A percentile compares a stretch with the other conserved stretches of the same genome.
These are phyloP conservation scores for Dusona sp. DNA, from an alignment of 2,888 invertebrate genomes.

Conservation along the genomic window DNA sequence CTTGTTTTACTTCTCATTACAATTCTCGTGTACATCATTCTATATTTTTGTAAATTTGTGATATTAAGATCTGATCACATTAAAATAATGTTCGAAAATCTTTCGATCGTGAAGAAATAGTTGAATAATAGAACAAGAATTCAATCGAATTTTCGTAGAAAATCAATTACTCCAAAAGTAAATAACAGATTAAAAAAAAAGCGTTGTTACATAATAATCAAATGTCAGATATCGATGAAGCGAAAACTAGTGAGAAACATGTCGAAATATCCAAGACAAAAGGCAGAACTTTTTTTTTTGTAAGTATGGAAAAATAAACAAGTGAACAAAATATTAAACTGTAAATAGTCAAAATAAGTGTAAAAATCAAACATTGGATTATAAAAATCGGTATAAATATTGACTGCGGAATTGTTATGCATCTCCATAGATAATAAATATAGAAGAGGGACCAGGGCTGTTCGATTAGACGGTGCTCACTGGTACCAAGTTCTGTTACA, in stretches of 20 bases:
- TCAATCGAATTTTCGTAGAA: neutral
- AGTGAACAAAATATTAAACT: neutral
- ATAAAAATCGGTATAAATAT: neutral
- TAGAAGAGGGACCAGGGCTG: slow-evolving; percentile 44
- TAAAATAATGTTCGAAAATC: too few species aligned
- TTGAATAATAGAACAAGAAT: too few species aligned
- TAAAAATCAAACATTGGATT: neutral
- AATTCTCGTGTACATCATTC: neutral
- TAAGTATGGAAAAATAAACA: too few species aligned
- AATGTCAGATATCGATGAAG: too few species aligned
- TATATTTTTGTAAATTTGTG: neutral
- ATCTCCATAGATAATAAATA: slow-evolving; percentile 24
- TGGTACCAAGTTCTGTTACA: slow-evolving; percentile 26
- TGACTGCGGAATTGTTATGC: neutral
- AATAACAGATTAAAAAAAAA: too few species aligned
- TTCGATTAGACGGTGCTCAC: slow-evolving; percentile 26
- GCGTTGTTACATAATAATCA: too few species aligned
- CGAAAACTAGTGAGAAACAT: too few species aligned
- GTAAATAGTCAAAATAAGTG: neutral
- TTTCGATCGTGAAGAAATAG: too few species aligned
- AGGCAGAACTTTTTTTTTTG: too few species aligned
- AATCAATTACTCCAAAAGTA: neutral
- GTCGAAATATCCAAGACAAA: too few species aligned
- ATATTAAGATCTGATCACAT: neutral
- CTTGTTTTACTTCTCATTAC: too few species aligned